Evolutionary conservation across 2,113 vertebrate species (phyloP).

Genomic region (Platysteira castanea): DNA sequence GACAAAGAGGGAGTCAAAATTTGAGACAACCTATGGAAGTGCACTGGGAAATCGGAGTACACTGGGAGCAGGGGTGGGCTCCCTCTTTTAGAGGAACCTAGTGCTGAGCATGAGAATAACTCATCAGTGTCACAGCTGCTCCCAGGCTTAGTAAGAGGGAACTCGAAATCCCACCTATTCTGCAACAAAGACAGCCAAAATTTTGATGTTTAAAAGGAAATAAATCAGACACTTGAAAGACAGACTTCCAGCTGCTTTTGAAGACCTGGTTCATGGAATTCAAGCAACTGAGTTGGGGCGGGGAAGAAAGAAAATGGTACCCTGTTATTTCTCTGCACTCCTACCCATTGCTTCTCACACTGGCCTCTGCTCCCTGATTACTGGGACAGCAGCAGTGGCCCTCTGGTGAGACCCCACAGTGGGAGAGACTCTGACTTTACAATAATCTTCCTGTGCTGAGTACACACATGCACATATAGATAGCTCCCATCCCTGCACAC

Average conservation of each 20-base stretch:
- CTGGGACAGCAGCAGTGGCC: background rate
- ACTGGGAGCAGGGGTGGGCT: background rate
- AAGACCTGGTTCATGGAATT: background rate
- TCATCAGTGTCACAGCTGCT: background rate
- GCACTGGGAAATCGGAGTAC: background rate
- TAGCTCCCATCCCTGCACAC: background rate
- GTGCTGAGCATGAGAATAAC: background rate
- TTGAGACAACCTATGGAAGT: rapidly evolving
- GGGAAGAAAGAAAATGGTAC: background rate
- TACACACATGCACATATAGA: rapidly evolving
- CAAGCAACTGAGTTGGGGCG: background rate
- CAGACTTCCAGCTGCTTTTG: background rate
- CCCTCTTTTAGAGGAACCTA: background rate
- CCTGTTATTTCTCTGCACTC: background rate
- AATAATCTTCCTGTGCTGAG: background rate
- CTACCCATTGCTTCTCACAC: background rate
- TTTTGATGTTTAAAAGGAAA: background rate
- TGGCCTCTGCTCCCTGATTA: background rate
- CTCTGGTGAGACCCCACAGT: background rate
- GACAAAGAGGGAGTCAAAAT: background rate
- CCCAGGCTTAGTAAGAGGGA: background rate
- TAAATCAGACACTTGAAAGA: background rate
- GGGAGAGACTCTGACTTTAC: background rate
- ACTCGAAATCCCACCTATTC: background rate
- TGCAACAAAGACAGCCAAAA: background rate